Percentiles rank a stretch among this genome's conserved stretches.
Conservation (phyloP, 2,797 vertebrate species). For the Xenentodon cancila region DNA sequence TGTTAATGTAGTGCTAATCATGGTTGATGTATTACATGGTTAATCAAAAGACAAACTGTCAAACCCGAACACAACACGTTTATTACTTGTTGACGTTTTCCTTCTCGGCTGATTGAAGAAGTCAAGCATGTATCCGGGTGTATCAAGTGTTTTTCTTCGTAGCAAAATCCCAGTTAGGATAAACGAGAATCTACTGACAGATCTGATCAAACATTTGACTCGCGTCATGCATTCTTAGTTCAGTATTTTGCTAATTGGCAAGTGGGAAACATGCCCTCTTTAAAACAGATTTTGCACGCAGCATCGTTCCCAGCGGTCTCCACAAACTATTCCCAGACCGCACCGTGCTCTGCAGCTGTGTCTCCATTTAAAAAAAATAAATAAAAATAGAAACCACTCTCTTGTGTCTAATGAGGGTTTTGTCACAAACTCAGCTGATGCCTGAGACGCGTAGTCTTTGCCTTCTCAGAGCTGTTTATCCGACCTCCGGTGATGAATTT, state of each 20-base stretch:
- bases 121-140: not conserved
- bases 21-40: not conserved
- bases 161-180: not conserved
- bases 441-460: slow-evolving; percentile 60
- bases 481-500: slow-evolving; percentile 36
- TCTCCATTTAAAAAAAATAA: slow-evolving; percentile 37
- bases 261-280: slow-evolving; percentile 7
- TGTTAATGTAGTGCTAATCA: no score
- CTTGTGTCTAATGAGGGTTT: slow-evolving; percentile 70
- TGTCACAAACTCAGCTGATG: slow-evolving; percentile 37
- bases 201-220: slow-evolving; percentile 24
- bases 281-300: slow-evolving; percentile 17
- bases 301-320: slow-evolving; percentile 42
- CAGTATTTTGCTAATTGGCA: slow-evolving; percentile 34
- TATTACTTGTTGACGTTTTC: slow-evolving; percentile 3
- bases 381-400: slow-evolving; percentile 42
- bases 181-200: slow-evolving; percentile 4
- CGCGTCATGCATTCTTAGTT: slow-evolving; percentile 7
- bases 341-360: slow-evolving; percentile 50
- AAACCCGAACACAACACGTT: not conserved
- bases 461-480: slow-evolving; percentile 44
- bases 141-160: not conserved
- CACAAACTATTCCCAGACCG: slow-evolving; percentile 53
- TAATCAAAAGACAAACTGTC: not conserved
- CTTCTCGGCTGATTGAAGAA: not conserved